Base-by-base conservation (phyloP, 2,888 invertebrate species). In the Halictus quadricinctus region DNA sequence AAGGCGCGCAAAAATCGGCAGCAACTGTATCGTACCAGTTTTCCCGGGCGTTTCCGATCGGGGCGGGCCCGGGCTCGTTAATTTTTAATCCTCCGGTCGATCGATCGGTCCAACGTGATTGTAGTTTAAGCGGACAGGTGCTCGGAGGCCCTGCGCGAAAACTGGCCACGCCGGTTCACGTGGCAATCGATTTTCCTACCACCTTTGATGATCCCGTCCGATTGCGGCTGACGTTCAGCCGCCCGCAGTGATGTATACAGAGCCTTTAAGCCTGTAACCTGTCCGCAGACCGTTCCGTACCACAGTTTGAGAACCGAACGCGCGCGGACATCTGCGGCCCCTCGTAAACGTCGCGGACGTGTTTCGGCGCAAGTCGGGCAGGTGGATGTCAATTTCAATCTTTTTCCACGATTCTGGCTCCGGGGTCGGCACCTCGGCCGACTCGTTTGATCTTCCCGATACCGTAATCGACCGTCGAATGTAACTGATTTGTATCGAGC, bases 171-270 rank as follows among this genome's bases (percentile, higher is more conserved):
- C 83, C 79, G 77, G 80, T 89, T 85, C 85, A 78, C 81, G 66
- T 69, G 76, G 66, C 88, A 81, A 90, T 90, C 89, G 88, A 88
- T 90, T 90, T 88, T 90, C 86, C 86, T 87, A 83, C 78, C 88
- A 76, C 81, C 80, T 82, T 81, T 81, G 87, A 90, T 86, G 83
- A 87, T 84, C 83, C 79, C 46, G 72, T 50, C 58, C 79, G 89
- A 90, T 89, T 81, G 80, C 69, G 60, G 41, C 25, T 77, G 89
- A 85, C 79, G 77, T 84, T 82, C 84, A 80, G 75, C 84, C 87
- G 89, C 80, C 77, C 74, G 76, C 72, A 73, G 70, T 76, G 83
- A 81, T 76, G 64, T 81, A 83, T 64, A 69, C 79, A 72, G 79
- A 72, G 77, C 43, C 66, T 77, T 81, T 79, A 80, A 83, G 73